Percentiles rank a stretch among this genome's conserved stretches.
phyloP scores from a whole-genome alignment of 2,888 invertebrate species.

The Lymantria monacha region DNA sequence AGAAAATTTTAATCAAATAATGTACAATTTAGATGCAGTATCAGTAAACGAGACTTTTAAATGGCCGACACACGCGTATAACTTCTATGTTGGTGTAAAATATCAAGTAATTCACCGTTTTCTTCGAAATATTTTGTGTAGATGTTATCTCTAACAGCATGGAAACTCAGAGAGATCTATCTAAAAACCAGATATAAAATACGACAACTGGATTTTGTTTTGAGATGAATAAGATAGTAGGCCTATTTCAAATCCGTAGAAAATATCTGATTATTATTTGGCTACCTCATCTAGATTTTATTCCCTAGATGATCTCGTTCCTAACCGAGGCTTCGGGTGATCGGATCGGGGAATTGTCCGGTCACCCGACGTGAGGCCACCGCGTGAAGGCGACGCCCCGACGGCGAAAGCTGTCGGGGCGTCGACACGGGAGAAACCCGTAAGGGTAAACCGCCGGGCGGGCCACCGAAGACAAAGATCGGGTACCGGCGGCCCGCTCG shows the following conservation, averaged over 20 bases:
- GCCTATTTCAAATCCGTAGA: constrained; percentile 15
- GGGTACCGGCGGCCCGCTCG: no score
- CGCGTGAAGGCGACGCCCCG: no score
- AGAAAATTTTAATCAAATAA: neutral
- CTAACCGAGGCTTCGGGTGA: no score
- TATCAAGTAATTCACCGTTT: constrained; percentile 22
- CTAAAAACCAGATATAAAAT: constrained; percentile 53
- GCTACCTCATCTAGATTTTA: no score
- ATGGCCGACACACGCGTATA: neutral
- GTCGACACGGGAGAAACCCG: no score
- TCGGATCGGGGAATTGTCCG: no score
- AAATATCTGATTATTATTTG: neutral
- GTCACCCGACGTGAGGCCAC: no score
- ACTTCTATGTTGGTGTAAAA: constrained; percentile 9
- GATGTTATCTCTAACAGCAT: constrained; percentile 39
- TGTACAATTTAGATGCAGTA: constrained; percentile 1
- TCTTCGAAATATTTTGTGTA: constrained; percentile 30
- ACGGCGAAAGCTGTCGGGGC: no score
- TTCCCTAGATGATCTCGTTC: no score
- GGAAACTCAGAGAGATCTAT: constrained; percentile 42
- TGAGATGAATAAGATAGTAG: constrained; percentile 28
- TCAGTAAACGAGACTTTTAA: neutral
- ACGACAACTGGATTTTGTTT: constrained; percentile 25
- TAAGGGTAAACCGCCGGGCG: no score
- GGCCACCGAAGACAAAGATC: no score